Conservation (phyloP, 2,888 invertebrate genomes). For the Crocallis elinguaria region DNA sequence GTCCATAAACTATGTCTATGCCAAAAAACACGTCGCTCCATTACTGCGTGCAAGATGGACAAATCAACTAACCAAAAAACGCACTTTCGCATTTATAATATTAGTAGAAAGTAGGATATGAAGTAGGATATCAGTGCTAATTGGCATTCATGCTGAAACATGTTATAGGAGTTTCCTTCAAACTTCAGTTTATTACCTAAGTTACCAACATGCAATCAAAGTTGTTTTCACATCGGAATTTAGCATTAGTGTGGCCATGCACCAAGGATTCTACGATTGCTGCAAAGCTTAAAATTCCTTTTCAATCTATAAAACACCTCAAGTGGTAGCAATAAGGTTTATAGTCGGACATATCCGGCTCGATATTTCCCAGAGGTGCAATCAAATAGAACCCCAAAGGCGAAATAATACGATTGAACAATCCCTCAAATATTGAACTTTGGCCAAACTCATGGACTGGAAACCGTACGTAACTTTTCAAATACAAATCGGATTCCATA, state of each 20-base stretch:
- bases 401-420: constrained; percentile 32
- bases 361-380: constrained; percentile 29
- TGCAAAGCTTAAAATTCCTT: background rate
- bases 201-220: constrained; percentile 18
- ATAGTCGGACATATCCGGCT: constrained; percentile 9
- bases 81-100: no score
- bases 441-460: constrained; percentile 16
- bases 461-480: constrained; percentile 14
- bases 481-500: constrained; percentile 3
- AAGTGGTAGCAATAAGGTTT: constrained; percentile 17
- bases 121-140: no score
- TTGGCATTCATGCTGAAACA: no score
- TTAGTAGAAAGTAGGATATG: no score
- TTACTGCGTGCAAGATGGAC: no score
- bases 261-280: constrained; percentile 1
- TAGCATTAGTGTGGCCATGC: constrained; percentile 14
- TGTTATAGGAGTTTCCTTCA: background rate
- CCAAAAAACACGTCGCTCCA: no score
- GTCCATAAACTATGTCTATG: no score
- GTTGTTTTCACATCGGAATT: constrained; percentile 11
- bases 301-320: constrained; percentile 13
- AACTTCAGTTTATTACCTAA: constrained; percentile 1
- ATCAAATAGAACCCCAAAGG: constrained; percentile 33
- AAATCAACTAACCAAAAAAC: no score
- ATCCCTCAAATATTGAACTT: constrained; percentile 30